Evolutionary conservation across 2,797 vertebrate genomes (phyloP).

Genomic region (Gymnothorax javanicus): DNA sequence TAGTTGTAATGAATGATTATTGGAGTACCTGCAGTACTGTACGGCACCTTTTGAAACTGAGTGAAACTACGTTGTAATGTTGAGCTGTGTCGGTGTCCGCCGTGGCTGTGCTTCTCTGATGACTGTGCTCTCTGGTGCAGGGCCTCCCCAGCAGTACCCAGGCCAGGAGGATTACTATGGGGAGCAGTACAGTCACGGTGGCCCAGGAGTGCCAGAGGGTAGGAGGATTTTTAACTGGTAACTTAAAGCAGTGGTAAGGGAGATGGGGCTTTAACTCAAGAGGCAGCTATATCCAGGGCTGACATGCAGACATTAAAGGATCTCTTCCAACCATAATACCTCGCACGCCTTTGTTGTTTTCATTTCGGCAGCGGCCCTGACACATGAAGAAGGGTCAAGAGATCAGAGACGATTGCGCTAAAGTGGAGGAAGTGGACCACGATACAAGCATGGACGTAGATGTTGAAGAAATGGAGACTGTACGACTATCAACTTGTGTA

Average conservation of each 20-base stretch:
- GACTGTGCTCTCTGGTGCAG: conserved; percentile 83
- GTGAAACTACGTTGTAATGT: background rate
- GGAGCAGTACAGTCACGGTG: conserved; percentile 99
- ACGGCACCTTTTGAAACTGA: background rate
- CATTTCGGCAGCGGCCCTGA: no score
- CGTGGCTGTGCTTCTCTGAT: conserved; percentile 43
- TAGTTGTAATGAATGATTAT: background rate
- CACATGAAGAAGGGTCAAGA: no score
- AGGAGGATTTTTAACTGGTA: conserved; percentile 62
- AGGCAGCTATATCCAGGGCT: background rate
- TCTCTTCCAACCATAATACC: no score
- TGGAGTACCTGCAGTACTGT: background rate
- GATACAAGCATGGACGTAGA: no score
- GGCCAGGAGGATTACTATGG: conserved; percentile 99
- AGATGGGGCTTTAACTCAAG: background rate
- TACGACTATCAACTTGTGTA: no score
- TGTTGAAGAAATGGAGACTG: no score
- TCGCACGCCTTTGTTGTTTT: no score
- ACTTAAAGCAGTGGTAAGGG: background rate
- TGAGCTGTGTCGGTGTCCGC: no score
- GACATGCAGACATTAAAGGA: background rate
- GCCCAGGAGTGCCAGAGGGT: conserved; percentile 98
- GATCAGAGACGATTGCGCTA: no score
- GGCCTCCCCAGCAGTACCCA: conserved; percentile 99
- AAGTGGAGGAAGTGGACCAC: no score